phyloP scores from a whole-genome alignment of 1,140 invertebrate genomes.

The Halictus rubicundus region DNA sequence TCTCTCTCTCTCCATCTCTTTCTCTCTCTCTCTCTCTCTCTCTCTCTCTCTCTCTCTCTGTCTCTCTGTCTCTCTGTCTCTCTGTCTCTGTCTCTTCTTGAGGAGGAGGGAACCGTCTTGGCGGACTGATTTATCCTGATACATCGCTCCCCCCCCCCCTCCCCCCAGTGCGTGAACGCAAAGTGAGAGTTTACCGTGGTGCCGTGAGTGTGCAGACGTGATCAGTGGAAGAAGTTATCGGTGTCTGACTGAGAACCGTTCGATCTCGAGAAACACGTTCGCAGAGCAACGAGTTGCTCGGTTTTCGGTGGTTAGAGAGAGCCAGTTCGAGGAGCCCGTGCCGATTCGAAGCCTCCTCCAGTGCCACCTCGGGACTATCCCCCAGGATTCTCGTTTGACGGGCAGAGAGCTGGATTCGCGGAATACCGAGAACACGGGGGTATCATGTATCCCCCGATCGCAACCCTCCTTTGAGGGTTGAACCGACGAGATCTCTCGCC shows the following conservation, averaged over 20 bases:
- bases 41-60: too few species aligned
- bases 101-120: neutral
- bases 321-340: neutral
- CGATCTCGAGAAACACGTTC: too few species aligned
- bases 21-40: too few species aligned
- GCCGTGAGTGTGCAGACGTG: too few species aligned
- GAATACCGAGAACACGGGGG: neutral
- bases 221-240: constrained; percentile 12
- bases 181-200: too few species aligned
- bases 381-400: neutral
- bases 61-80: neutral
- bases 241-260: constrained; percentile 6
- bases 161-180: too few species aligned
- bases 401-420: constrained; percentile 13
- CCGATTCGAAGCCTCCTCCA: constrained; percentile 12
- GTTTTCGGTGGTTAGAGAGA: too few species aligned
- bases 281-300: neutral
- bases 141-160: too few species aligned
- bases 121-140: neutral
- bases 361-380: neutral
- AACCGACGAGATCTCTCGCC: constrained; percentile 22
- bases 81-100: neutral
- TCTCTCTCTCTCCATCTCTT: neutral
- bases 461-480: constrained; percentile 60
- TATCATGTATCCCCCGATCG: constrained; percentile 56